Conservation (phyloP, 2,113 vertebrate species). For the Acanthisitta chloris region DNA sequence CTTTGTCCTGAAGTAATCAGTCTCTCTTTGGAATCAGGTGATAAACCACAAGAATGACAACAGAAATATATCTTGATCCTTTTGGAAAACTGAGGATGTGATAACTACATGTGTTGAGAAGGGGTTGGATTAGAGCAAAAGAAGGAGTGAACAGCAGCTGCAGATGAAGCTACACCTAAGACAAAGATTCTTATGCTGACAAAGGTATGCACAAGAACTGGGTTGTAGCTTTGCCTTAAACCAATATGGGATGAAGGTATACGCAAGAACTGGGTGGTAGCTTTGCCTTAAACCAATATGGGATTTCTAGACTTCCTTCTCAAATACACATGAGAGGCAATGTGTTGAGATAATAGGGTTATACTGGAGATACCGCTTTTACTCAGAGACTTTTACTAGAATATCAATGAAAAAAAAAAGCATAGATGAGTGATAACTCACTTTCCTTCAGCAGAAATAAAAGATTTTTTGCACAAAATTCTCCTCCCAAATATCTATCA, state of each 20-base stretch:
- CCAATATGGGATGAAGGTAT: background rate
- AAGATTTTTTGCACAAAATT: background rate
- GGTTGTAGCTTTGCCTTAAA: background rate
- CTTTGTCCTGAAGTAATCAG: background rate
- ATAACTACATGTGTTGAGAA: background rate
- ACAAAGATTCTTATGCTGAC: background rate
- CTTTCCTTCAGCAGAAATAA: background rate
- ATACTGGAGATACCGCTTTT: background rate
- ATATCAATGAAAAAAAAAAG: background rate
- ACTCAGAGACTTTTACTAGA: background rate
- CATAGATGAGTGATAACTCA: background rate
- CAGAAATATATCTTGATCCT: background rate
- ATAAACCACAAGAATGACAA: background rate
- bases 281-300: background rate
- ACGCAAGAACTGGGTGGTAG: background rate
- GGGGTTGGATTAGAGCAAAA: background rate
- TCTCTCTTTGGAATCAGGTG: background rate
- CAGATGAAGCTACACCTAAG: background rate
- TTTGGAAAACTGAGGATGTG: background rate
- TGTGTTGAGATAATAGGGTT: background rate
- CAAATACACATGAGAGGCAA: background rate
- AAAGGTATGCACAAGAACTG: background rate
- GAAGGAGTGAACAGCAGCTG: background rate
- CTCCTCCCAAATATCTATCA: background rate
- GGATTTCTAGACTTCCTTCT: background rate